These are phyloP conservation scores for Macrostomum cliftonense DNA, from an alignment of 2,888 invertebrate species.

Conservation along the genomic window DNA sequence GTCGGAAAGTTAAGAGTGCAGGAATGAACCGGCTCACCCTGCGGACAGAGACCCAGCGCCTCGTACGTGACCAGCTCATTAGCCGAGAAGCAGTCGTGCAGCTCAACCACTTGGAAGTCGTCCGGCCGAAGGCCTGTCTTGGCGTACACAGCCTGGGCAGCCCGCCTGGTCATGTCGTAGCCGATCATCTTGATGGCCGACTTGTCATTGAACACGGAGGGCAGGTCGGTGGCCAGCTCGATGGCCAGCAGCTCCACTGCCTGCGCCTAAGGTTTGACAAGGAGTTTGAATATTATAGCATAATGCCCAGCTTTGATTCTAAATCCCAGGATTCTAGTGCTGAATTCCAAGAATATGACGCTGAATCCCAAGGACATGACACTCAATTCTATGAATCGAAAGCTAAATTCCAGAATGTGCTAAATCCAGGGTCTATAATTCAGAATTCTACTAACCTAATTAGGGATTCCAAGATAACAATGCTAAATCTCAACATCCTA, in stretches of 20 bases:
- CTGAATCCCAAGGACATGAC: too few relatives aligned
- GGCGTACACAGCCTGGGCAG: conserved; percentile 43
- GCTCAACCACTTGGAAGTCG: conserved; percentile 76
- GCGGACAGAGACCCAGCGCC: conserved; percentile 65
- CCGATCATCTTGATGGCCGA: conserved; percentile 61
- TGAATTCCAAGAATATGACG: too few relatives aligned
- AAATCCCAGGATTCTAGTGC: too few relatives aligned
- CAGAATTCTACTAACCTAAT: too few relatives aligned
- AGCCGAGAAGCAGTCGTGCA: conserved; percentile 92
- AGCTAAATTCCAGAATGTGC: too few relatives aligned
- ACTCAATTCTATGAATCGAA: too few relatives aligned
- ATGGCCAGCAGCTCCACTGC: conserved; percentile 86
- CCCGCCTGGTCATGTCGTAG: conserved; percentile 73
- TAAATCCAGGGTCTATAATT: too few relatives aligned
- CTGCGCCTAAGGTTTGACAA: conserved; percentile 36
- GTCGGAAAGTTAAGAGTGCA: too few relatives aligned
- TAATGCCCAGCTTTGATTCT: too few relatives aligned
- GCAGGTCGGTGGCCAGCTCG: conserved; percentile 83
- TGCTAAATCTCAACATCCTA: too few relatives aligned
- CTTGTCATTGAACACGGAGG: conserved; percentile 60
- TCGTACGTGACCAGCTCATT: conserved; percentile 94
- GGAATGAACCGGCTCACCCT: conserved; percentile 32
- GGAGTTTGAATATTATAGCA: too few relatives aligned
- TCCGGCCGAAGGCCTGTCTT: conserved; percentile 47
- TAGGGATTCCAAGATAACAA: too few relatives aligned